Evolutionary conservation across 2,888 invertebrate species (phyloP).

Genomic region (Microctonus aethiopoides): DNA sequence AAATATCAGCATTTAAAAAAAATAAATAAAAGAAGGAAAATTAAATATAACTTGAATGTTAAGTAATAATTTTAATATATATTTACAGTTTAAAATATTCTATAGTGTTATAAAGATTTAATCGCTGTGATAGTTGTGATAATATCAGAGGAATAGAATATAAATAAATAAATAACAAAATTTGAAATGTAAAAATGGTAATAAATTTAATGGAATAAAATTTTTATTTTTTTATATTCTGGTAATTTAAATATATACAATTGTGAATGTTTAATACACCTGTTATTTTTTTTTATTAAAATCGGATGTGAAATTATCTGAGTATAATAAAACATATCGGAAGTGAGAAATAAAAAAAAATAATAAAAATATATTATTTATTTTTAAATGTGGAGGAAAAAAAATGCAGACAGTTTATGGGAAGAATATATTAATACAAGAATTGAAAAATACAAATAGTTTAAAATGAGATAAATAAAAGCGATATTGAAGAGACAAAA

Average conservation of each 20-base stretch:
- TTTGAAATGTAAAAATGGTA: neutral
- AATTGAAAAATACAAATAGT: slow-evolving; percentile 28
- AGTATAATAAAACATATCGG: neutral
- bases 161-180: neutral
- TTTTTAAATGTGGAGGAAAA: neutral
- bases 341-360: neutral
- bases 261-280: neutral
- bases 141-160: neutral
- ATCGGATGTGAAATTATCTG: neutral
- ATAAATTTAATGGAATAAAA: too few species aligned
- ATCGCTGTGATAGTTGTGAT: too few species aligned
- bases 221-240: too few species aligned
- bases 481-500: slow-evolving; percentile 13
- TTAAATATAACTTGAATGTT: neutral
- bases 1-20: neutral
- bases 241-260: too few species aligned
- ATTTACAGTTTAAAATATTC: neutral
- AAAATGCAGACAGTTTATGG: slow-evolving; percentile 4
- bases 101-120: too few species aligned
- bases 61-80: neutral
- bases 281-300: neutral
- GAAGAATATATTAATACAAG: slow-evolving; percentile 12
- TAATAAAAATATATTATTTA: neutral
- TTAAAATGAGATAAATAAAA: slow-evolving; percentile 10
- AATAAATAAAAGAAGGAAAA: neutral